Conservation (phyloP, 2,888 invertebrate species). For the Lacanobia wlatinum region DNA sequence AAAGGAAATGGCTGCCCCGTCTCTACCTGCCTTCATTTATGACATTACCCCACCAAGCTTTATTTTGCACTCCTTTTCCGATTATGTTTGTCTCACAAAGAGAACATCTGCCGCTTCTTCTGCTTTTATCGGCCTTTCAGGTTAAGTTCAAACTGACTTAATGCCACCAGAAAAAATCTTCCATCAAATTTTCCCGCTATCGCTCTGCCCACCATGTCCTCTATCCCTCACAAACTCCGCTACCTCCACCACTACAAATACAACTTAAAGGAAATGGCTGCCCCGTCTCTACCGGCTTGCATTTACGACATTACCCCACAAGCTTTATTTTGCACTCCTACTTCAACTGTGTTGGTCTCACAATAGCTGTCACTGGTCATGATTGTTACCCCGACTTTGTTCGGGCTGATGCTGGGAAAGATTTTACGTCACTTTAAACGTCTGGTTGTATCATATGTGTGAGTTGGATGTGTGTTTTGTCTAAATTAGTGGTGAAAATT, state of each 20-base stretch:
- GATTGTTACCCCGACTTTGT: constrained; percentile 67
- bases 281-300: constrained; percentile 65
- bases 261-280: constrained; percentile 63
- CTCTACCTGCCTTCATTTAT: constrained; percentile 65
- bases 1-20: constrained; percentile 65
- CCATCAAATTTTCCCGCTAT: background rate
- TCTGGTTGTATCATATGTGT: constrained; percentile 50
- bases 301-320: constrained; percentile 71
- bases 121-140: background rate
- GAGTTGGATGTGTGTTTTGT: constrained; percentile 1
- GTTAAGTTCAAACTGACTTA: background rate
- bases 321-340: constrained; percentile 74
- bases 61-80: constrained; percentile 70
- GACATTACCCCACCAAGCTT: no score
- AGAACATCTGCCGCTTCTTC: no score
- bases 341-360: constrained; percentile 57
- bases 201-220: background rate
- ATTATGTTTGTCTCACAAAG: constrained; percentile 62
- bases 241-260: constrained; percentile 38
- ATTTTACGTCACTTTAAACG: constrained; percentile 58
- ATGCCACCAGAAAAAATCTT: background rate
- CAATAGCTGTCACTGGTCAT: constrained; percentile 70
- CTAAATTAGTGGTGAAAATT: background rate
- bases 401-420: constrained; percentile 51
- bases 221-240: constrained; percentile 22